phyloP scores from a whole-genome alignment of 2,888 invertebrate species.

The Nomada lathburiana region DNA sequence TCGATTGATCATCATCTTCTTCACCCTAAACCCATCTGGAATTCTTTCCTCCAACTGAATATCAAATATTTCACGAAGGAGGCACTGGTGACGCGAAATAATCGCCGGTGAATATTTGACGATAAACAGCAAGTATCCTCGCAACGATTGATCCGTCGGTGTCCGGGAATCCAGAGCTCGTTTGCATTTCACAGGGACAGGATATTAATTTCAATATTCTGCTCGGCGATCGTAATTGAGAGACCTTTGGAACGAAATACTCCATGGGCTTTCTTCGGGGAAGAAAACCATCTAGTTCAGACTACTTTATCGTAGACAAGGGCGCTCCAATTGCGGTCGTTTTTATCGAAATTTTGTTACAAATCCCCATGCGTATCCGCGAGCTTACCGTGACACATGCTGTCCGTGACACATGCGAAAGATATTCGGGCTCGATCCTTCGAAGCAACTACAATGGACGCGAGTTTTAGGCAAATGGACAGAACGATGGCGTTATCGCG shows the following conservation, averaged over 20 bases:
- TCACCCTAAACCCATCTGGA: not conserved
- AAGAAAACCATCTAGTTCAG: not conserved
- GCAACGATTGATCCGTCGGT: conserved; percentile 30
- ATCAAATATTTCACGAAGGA: not conserved
- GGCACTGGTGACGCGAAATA: conserved; percentile 2
- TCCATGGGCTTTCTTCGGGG: not conserved
- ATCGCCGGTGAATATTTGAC: conserved; percentile 37
- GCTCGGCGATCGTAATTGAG: conserved; percentile 24
- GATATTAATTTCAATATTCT: conserved; percentile 33
- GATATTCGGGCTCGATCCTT: not conserved
- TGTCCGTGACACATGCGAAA: not conserved
- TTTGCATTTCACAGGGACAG: conserved; percentile 45
- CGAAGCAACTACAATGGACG: not conserved
- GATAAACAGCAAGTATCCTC: conserved; percentile 10
- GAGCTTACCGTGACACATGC: too few species aligned
- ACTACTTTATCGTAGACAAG: conserved; percentile 6
- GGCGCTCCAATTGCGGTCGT: conserved; percentile 32
- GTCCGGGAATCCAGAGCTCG: conserved; percentile 14
- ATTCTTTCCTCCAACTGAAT: conserved; percentile 1
- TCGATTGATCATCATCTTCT: conserved; percentile 4
- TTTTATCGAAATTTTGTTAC: not conserved
- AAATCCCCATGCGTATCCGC: not conserved
- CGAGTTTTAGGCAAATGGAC: not conserved
- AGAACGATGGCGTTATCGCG: conserved; percentile 6
- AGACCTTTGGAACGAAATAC: not conserved